Percentiles rank a stretch among this genome's conserved stretches.
Conservation (phyloP, 2,888 invertebrate genomes). For the Heteromurus nitidus region DNA sequence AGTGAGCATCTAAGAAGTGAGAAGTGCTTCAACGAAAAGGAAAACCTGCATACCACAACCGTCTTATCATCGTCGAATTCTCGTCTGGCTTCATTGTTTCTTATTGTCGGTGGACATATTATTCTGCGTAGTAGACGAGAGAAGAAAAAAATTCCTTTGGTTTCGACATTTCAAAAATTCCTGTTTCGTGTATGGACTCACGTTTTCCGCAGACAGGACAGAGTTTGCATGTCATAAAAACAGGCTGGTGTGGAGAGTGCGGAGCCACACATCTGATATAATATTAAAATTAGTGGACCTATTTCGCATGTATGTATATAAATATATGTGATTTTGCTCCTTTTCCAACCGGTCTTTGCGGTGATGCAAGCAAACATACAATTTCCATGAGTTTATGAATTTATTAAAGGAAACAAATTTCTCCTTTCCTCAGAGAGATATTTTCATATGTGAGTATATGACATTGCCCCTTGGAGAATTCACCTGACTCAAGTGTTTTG, state of each 20-base stretch:
- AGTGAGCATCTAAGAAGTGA: slow-evolving; percentile 41
- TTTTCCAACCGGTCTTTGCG: not conserved
- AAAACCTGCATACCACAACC: slow-evolving; percentile 27
- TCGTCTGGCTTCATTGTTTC: slow-evolving; percentile 37
- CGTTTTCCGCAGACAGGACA: too few species aligned
- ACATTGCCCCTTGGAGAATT: not conserved
- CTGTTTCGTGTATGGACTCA: too few species aligned
- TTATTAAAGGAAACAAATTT: too few species aligned
- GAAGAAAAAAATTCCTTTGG: slow-evolving; percentile 32
- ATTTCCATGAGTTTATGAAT: not conserved
- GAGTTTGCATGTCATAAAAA: not conserved
- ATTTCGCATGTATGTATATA: not conserved
- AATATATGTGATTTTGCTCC: not conserved
- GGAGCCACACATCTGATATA: too few species aligned
- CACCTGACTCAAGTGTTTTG: too few species aligned
- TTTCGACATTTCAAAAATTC: slow-evolving; percentile 17
- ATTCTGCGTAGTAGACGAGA: not conserved
- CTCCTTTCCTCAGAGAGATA: not conserved
- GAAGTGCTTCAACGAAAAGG: not conserved
- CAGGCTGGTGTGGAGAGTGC: too few species aligned
- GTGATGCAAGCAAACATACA: not conserved
- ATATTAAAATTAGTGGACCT: too few species aligned
- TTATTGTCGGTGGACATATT: not conserved
- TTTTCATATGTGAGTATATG: not conserved
- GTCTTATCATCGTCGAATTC: slow-evolving; percentile 29